These are phyloP conservation scores for Hyalella azteca DNA, from an alignment of 2,888 invertebrate genomes.

Conservation along the genomic window DNA sequence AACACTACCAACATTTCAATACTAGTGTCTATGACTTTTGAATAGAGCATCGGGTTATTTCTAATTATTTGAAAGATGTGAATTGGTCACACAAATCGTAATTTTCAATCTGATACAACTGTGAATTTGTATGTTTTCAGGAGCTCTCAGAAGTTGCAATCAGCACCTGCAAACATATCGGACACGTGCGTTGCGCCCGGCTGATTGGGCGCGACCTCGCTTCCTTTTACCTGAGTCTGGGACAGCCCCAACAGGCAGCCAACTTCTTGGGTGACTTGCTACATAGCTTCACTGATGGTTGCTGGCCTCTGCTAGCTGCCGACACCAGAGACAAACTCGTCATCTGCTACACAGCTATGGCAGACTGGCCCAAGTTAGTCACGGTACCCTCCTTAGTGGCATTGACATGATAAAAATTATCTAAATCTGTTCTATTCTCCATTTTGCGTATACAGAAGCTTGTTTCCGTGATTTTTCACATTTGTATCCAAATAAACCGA, in stretches of 20 bases:
- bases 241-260: constrained; percentile 81
- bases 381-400: too few relatives aligned
- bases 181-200: constrained; percentile 80
- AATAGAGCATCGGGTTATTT: too few relatives aligned
- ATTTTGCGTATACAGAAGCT: too few relatives aligned
- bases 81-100: too few relatives aligned
- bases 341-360: constrained; percentile 81
- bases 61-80: too few relatives aligned
- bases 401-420: too few relatives aligned
- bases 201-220: constrained; percentile 88
- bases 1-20: too few relatives aligned
- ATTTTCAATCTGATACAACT: too few relatives aligned
- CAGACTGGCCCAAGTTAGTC: constrained; percentile 72
- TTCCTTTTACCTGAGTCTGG: constrained; percentile 86
- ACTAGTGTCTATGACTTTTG: too few relatives aligned
- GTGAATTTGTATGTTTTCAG: constrained; percentile 62
- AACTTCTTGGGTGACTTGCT: constrained; percentile 86
- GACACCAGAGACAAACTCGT: constrained; percentile 84
- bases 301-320: constrained; percentile 82
- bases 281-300: constrained; percentile 84
- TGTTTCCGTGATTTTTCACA: too few relatives aligned
- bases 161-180: constrained; percentile 95
- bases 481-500: too few relatives aligned
- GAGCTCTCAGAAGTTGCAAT: constrained; percentile 93
- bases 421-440: too few relatives aligned